Conservation (phyloP, 2,113 vertebrate genomes). For the Marcusenius ussheri region DNA sequence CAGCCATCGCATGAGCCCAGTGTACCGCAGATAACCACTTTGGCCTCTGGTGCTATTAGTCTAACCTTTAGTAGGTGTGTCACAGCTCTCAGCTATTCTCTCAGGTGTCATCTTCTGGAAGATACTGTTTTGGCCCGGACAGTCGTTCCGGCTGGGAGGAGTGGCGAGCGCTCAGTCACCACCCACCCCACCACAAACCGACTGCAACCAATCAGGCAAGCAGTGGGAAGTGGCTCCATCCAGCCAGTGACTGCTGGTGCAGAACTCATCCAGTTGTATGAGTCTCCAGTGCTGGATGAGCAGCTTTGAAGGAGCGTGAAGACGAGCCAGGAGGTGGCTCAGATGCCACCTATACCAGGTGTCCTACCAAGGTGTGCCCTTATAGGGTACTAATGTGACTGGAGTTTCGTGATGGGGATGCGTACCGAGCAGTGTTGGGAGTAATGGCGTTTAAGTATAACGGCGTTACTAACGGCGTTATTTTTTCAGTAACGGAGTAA, state of each 20-base stretch:
- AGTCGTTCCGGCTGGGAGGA: background rate
- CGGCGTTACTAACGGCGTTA: too few species aligned
- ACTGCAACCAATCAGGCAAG: background rate
- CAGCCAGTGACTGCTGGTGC: background rate
- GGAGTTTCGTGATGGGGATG: background rate
- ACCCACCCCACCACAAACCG: background rate
- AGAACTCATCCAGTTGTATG: background rate
- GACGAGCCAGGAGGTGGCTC: background rate
- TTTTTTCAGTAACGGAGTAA: too few species aligned
- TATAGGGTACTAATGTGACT: background rate
- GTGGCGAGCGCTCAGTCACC: background rate
- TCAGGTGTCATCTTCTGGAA: background rate
- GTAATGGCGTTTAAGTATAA: too few species aligned
- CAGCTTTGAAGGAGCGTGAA: background rate
- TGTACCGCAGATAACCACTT: background rate
- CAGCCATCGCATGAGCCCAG: background rate
- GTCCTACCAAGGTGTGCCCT: background rate
- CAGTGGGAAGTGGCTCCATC: background rate
- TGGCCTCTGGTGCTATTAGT: background rate
- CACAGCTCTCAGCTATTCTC: background rate
- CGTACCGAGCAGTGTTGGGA: too few species aligned
- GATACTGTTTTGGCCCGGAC: background rate
- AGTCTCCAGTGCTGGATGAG: background rate
- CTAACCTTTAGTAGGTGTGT: background rate
- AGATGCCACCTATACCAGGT: background rate